Evolutionary conservation across 2,113 vertebrate genomes (phyloP), one percentile per base, ranked within the genome.

Genomic region (Natator depressus): DNA sequence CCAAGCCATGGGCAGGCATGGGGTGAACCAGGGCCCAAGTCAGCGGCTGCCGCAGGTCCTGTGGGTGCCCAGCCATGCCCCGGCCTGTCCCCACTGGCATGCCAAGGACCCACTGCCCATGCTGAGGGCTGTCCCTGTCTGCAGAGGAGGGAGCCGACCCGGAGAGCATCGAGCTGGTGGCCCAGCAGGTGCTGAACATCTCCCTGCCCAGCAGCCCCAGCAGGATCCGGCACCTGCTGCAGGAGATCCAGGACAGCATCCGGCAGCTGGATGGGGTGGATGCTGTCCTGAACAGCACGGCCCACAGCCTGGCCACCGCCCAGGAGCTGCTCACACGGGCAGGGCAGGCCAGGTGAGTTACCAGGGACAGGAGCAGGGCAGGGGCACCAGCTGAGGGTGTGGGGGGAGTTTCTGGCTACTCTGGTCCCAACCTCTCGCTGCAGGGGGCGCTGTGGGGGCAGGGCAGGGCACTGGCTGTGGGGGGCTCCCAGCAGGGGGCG

Each of bases 131-230:
- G 59, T 35, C 69, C 0, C 0, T 82, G 89, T 95, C 94, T 8
- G 0, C 97, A 99, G 99, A 99, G 98, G 99, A 99, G 92, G 99
- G 99, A 82, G 99, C 99, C 0, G 99, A 99, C 91, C 99, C 99
- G 0, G 98, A 98, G 90, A 99, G 99, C 97, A 99, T 99, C 8
- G 98, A 99, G 93, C 98, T 99, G 86, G 98, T 99, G 95, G 99
- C 99, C 11, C 94, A 62, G 90, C 97, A 98, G 89, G 99, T 99
- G 29, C 91, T 99, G 97, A 97, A 97, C 7, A 99, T 99, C 95
- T 97, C 97, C 8, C 93, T 99, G 80, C 99, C 99, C 3, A 94
- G 98, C 91, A 99, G 98, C 86, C 89, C 93, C 0, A 2, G 35
- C 47, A 98, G 94, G 5, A 89, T 99, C 85, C 93, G 97, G 88